Evolutionary conservation across 64 coral and sea anemone species (phyloP).

Genomic region (Catalaphyllia jardinei): DNA sequence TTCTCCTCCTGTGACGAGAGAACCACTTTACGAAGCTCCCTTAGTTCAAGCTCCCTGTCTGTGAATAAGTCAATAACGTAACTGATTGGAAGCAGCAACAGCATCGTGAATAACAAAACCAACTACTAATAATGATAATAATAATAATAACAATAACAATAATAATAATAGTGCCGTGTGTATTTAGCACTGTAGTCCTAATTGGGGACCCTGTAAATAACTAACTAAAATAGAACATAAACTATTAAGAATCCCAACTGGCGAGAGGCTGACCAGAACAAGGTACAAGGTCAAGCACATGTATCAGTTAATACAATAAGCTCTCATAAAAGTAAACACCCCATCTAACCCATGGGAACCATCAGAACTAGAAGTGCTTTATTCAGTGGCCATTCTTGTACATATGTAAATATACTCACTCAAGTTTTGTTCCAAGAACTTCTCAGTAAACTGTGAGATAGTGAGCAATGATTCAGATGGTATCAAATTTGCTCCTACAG

Average conservation of each 20-base stretch:
- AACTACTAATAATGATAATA: too few species aligned
- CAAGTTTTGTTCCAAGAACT: slow-evolving; percentile 86
- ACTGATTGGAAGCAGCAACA: background rate
- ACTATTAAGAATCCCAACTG: too few species aligned
- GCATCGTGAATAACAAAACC: background rate
- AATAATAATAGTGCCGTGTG: too few species aligned
- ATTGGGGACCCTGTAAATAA: too few species aligned
- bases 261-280: too few species aligned
- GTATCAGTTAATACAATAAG: background rate
- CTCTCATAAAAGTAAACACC: background rate
- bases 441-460: slow-evolving; percentile 87
- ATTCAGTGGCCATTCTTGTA: background rate
- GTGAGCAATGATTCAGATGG: slow-evolving; percentile 46
- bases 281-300: background rate
- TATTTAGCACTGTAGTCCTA: too few species aligned
- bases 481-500: background rate
- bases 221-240: too few species aligned
- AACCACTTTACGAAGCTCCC: slow-evolving; percentile 76
- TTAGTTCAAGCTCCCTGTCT: slow-evolving; percentile 88
- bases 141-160: too few species aligned
- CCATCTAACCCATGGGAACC: background rate
- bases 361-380: background rate
- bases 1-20: slow-evolving; percentile 72
- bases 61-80: background rate
- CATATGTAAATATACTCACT: slow-evolving; percentile 48